phyloP scores from a whole-genome alignment of 2,797 vertebrate genomes.

The Miichthys miiuy region DNA sequence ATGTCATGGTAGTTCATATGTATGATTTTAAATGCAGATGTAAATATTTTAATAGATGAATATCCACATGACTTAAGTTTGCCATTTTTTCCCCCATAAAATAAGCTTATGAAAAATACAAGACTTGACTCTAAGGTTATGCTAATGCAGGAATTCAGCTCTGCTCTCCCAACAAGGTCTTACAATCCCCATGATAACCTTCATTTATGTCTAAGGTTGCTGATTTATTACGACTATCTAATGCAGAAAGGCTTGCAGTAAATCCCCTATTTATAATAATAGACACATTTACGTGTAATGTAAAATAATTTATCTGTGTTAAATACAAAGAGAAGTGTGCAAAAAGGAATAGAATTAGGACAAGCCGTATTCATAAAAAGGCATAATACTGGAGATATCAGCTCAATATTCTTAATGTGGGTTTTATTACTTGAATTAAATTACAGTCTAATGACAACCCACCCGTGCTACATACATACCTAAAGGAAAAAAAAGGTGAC shows the following conservation, averaged over 20 bases:
- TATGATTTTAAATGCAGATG: not conserved
- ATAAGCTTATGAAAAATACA: slow-evolving; percentile 25
- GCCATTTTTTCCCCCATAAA: slow-evolving; percentile 10
- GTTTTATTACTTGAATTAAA: not conserved
- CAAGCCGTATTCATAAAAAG: not conserved
- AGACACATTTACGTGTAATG: not conserved
- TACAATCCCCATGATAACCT: not conserved
- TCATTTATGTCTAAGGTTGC: slow-evolving; percentile 7
- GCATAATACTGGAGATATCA: not conserved
- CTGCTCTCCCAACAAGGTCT: slow-evolving; percentile 19
- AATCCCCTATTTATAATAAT: not conserved
- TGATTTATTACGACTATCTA: not conserved
- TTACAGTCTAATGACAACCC: not conserved
- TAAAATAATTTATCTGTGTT: not conserved
- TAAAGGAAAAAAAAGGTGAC: not conserved
- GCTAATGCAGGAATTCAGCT: slow-evolving; percentile 16
- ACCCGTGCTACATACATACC: not conserved
- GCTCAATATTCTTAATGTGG: not conserved
- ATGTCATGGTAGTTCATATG: slow-evolving; percentile 14
- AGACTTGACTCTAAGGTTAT: not conserved
- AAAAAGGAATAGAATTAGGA: not conserved
- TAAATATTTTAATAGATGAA: slow-evolving; percentile 30
- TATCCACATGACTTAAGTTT: slow-evolving; percentile 6
- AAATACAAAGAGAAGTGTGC: not conserved
- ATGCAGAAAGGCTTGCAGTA: not conserved